Evolutionary conservation across 1,140 invertebrate species (phyloP), one percentile per base, ranked within the genome.

Genomic region (Drosophila pseudoobscura): DNA sequence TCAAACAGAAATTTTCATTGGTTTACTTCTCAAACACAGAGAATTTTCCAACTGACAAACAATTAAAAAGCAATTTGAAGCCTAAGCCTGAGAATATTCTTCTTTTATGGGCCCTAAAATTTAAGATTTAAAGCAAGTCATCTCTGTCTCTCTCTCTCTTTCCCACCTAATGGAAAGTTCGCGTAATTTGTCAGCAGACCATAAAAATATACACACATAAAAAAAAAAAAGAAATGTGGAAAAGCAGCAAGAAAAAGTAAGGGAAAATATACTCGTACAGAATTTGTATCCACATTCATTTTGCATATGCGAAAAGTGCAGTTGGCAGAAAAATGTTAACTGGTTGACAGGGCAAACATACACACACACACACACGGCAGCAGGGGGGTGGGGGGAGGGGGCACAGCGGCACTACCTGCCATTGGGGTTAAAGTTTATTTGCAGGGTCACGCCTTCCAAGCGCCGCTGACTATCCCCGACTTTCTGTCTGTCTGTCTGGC

Each of bases 141-240:
- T 17, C 15, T 15, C 17, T 31, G 44, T 22, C 22, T 15, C 13
- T 15, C 17, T 31, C 51, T 22, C 22, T 15, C 13, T 3, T 13
- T 49, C 0, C 35, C 11, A 39, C 11, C 82, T 85, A 87, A 85
- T 85, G 82, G 74, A 87, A 85, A 87, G 73, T 80, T 85, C 63
- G 55, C 77, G 77, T 77, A 85, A 85, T 85, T 85, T 85, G 80
- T 80, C 80, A 85, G 80, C 82, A 85, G 82, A 80, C 82, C 74
- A 80, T 87, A 87, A 85, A 85, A 85, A 85, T 76, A 11, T 68
- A 72, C 39, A 58, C 41, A 57, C 68, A 63, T 31, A 43, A 55
- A 29, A 61, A 20, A 15, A 15, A 15, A 75, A 35, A 50, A 44
- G 59, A 35, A 45, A 4, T 4, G 5, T 4, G 24, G 3, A 26